Percentiles rank a stretch among this genome's conserved stretches.
Evolutionary conservation across 2,888 invertebrate species (phyloP).

Genomic region (Leptopterna dolabrata): DNA sequence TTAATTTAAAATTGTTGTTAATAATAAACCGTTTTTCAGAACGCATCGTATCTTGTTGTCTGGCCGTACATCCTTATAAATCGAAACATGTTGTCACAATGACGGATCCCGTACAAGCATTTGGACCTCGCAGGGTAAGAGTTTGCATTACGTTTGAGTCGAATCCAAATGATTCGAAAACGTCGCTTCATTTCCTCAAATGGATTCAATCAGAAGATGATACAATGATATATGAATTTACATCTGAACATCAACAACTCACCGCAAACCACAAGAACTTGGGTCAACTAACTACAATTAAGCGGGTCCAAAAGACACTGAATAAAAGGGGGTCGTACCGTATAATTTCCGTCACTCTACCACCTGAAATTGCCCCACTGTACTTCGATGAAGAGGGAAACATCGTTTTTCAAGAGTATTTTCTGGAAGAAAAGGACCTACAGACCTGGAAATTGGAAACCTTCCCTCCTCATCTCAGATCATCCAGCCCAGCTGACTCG

Average conservation of each 20-base stretch:
- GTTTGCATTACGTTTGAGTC: neutral
- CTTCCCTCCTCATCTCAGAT: neutral
- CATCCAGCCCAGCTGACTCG: neutral
- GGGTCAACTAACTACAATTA: neutral
- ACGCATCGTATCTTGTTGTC: no score
- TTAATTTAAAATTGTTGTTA: no score
- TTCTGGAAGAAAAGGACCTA: neutral
- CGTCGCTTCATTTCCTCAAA: neutral
- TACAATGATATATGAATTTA: neutral
- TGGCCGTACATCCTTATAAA: no score
- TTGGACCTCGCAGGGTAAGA: neutral
- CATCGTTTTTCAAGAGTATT: conserved; percentile 33
- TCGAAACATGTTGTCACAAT: no score
- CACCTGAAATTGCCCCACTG: conserved; percentile 3
- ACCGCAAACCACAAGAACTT: neutral
- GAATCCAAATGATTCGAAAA: no score
- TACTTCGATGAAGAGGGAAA: conserved; percentile 37
- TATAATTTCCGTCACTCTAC: conserved; percentile 38
- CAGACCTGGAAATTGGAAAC: neutral
- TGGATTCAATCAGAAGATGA: conserved; percentile 10
- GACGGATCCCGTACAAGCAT: no score
- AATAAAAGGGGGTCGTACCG: conserved; percentile 30
- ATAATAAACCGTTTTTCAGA: no score
- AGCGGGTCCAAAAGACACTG: neutral
- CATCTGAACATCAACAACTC: neutral